Conservation (phyloP, 2,797 vertebrate genomes). For the Periparus ater region DNA sequence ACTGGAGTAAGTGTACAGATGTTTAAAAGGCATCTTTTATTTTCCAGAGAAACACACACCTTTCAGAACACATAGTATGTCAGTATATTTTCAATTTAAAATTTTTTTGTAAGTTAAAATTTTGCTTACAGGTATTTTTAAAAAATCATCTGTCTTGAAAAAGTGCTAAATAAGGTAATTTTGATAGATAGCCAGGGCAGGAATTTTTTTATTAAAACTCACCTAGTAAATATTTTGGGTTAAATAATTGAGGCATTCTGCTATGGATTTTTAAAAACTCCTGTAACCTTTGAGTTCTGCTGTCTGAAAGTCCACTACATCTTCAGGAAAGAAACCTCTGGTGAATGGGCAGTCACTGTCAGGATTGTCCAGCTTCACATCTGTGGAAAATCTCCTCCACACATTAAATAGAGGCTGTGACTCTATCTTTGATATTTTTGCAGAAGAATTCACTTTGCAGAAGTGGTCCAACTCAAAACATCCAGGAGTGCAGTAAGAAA, state of each 20-base stretch:
- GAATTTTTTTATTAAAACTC: neutral
- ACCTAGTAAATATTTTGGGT: neutral
- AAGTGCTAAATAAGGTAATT: neutral
- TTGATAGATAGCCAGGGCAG: neutral
- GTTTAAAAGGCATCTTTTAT: neutral
- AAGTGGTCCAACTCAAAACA: neutral
- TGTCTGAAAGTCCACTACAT: neutral
- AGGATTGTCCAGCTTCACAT: neutral
- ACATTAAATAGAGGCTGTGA: fast-evolving
- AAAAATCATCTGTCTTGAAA: neutral
- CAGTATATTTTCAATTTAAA: neutral
- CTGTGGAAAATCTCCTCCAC: neutral
- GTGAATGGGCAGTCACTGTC: neutral
- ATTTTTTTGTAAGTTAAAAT: neutral
- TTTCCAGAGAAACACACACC: neutral
- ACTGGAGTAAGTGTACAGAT: neutral
- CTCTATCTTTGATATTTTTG: neutral
- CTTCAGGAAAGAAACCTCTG: neutral
- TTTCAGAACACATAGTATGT: neutral
- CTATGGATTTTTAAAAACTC: neutral
- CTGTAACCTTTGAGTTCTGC: neutral
- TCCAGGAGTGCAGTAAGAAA: neutral
- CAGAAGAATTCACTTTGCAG: neutral
- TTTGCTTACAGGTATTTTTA: neutral
- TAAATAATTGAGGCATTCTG: neutral